Evolutionary conservation across 2,888 invertebrate genomes (phyloP).

Genomic region (Mimas tiliae): DNA sequence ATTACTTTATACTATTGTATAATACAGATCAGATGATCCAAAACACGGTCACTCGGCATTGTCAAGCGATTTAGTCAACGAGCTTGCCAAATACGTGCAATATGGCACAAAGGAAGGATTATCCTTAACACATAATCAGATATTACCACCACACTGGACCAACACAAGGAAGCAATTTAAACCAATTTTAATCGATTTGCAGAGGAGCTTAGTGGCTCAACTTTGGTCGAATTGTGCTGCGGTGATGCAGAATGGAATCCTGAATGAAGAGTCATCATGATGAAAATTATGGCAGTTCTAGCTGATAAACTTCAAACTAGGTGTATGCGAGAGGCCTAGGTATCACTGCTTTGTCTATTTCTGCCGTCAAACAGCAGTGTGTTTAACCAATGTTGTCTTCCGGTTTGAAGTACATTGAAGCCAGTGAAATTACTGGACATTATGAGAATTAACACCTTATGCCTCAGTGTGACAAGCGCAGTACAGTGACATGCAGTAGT

Average conservation of each 20-base stretch:
- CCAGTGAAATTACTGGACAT: no score
- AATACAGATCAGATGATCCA: background rate
- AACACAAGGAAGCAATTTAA: slow-evolving; percentile 7
- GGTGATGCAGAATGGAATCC: background rate
- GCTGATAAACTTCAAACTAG: no score
- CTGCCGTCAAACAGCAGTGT: no score
- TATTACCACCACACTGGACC: background rate
- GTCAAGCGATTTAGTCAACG: slow-evolving; percentile 9
- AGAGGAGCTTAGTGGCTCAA: no score
- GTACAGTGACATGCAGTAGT: no score
- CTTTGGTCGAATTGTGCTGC: background rate
- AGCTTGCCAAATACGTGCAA: slow-evolving; percentile 19
- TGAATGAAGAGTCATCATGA: background rate
- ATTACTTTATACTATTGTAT: background rate
- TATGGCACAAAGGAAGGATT: slow-evolving; percentile 11
- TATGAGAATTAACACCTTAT: no score
- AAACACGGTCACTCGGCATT: background rate
- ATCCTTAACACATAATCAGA: slow-evolving; percentile 5
- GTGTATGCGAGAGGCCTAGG: no score
- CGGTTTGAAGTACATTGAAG: no score
- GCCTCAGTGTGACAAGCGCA: no score
- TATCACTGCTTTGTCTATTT: no score
- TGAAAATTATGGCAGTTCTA: background rate
- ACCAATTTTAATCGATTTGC: slow-evolving; percentile 1
- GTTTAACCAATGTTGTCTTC: no score